Evolutionary conservation across 2,797 vertebrate genomes (phyloP).

Genomic region (Pseudomugil tenellus): DNA sequence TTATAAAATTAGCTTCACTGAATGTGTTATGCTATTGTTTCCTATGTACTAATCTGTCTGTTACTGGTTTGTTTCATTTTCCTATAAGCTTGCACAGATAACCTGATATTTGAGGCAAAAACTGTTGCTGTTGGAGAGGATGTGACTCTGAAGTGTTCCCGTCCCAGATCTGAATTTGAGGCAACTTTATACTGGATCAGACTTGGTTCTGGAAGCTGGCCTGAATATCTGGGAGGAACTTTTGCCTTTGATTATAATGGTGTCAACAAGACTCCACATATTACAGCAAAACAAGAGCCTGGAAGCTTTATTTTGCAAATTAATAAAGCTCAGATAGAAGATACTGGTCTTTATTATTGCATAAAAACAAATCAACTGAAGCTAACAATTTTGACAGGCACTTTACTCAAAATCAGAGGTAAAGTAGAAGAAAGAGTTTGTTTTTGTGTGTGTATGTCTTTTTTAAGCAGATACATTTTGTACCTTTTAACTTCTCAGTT

Average conservation of each 20-base stretch:
- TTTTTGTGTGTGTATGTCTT: no score
- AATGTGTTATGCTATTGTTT: not conserved
- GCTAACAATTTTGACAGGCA: not conserved
- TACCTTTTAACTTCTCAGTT: accelerated
- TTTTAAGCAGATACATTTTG: no score
- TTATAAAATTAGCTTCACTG: not conserved
- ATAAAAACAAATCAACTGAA: accelerated
- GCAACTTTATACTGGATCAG: slow-evolving; percentile 23
- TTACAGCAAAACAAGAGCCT: slow-evolving; percentile 16
- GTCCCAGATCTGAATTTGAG: accelerated
- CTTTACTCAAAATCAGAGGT: slow-evolving; percentile 41
- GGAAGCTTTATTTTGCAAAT: slow-evolving; percentile 17
- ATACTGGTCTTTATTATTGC: slow-evolving; percentile 52
- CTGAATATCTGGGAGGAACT: slow-evolving; percentile 27
- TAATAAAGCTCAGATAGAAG: not conserved
- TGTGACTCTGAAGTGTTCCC: not conserved
- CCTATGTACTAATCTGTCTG: not conserved
- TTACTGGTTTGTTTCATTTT: not conserved
- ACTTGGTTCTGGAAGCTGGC: slow-evolving; percentile 21
- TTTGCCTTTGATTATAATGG: accelerated
- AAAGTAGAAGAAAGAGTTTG: slow-evolving; percentile 2
- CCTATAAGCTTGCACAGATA: not conserved
- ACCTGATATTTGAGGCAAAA: not conserved
- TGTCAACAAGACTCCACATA: not conserved
- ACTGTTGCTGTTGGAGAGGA: slow-evolving; percentile 9